phyloP scores from a whole-genome alignment of 1,140 invertebrate species.

The Trichonephila clavata region DNA sequence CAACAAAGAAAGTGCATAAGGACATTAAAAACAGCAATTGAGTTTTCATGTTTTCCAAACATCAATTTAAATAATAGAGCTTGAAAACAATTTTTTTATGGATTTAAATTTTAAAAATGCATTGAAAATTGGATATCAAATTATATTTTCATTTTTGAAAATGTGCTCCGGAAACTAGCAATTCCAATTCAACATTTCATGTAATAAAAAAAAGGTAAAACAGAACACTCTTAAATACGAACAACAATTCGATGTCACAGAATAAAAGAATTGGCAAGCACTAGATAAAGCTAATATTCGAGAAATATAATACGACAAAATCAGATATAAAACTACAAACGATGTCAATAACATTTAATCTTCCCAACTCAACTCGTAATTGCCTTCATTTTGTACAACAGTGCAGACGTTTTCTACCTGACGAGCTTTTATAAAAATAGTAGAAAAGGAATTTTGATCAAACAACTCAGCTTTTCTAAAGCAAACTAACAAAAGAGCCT shows the following conservation, averaged over 20 bases:
- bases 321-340: neutral
- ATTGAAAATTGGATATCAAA: no score
- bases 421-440: neutral
- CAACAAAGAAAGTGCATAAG: no score
- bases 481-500: neutral
- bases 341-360: slow-evolving; percentile 27
- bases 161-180: no score
- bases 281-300: neutral
- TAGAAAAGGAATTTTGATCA: neutral
- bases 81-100: no score
- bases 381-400: slow-evolving; percentile 12
- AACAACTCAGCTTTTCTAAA: neutral
- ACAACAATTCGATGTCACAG: neutral
- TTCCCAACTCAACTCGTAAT: slow-evolving; percentile 5
- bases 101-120: no score
- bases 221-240: no score
- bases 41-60: no score
- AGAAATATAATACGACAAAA: neutral
- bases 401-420: neutral
- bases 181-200: no score
- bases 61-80: no score
- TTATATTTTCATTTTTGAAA: no score
- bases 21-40: no score
- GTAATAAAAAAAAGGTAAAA: no score
- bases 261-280: neutral